Conservation (phyloP, 2,888 invertebrate genomes). For the Allygus modestus region DNA sequence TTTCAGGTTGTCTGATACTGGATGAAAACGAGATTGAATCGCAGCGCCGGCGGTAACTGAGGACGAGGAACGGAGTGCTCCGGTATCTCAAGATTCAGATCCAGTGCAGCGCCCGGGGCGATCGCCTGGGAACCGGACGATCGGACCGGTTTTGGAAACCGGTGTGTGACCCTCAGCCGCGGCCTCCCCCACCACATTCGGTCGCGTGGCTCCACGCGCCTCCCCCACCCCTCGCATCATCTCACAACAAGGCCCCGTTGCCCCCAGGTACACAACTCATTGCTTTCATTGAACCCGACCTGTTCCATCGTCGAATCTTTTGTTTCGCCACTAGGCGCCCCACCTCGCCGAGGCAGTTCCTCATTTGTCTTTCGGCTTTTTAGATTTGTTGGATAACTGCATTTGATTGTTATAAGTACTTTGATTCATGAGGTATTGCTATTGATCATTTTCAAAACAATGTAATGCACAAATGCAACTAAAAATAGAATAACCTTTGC, state of each 20-base stretch:
- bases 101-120: conserved; percentile 40
- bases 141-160: conserved; percentile 28
- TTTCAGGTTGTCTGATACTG: no score
- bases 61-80: background rate
- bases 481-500: no score
- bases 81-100: background rate
- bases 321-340: background rate
- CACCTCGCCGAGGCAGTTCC: no score
- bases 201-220: conserved; percentile 58
- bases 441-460: no score
- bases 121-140: conserved; percentile 48
- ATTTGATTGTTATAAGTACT: no score
- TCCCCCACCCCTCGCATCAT: background rate
- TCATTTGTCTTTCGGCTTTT: no score
- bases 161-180: conserved; percentile 38
- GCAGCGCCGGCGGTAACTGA: background rate
- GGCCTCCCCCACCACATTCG: background rate
- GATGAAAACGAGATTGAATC: no score
- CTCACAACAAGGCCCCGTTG: background rate
- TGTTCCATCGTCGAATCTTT: conserved; percentile 19
- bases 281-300: conserved; percentile 19
- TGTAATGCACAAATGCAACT: no score
- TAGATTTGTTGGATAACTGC: no score
- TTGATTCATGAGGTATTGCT: no score
- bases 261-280: conserved; percentile 4